Conservation (phyloP, 2,888 invertebrate genomes). For the Uloborus plumipes region DNA sequence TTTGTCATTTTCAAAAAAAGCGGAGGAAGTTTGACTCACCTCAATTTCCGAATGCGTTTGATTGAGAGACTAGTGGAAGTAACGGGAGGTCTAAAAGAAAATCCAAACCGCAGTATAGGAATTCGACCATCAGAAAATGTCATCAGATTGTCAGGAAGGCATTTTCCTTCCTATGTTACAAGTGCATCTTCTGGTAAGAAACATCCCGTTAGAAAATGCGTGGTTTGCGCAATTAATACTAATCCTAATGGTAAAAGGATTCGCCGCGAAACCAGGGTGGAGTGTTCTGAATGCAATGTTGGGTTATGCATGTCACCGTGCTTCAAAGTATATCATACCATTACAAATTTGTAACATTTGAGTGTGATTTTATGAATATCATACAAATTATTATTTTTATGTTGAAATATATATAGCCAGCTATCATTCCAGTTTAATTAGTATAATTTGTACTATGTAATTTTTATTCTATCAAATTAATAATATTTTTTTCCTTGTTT, state of each 20-base stretch:
- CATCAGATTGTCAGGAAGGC: not conserved
- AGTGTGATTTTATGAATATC: too few relatives aligned
- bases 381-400: too few relatives aligned
- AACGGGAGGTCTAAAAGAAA: not conserved
- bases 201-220: not conserved
- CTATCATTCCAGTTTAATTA: too few relatives aligned
- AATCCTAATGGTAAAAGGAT: not conserved
- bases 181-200: not conserved
- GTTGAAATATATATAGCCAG: too few relatives aligned
- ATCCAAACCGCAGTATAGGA: not conserved
- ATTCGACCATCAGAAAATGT: not conserved
- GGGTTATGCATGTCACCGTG: too few relatives aligned
- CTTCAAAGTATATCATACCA: too few relatives aligned
- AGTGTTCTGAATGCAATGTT: not conserved
- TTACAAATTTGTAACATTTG: too few relatives aligned
- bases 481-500: too few relatives aligned
- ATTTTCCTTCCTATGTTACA: slow-evolving; percentile 5
- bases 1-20: slow-evolving; percentile 9
- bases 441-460: too few relatives aligned
- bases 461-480: too few relatives aligned
- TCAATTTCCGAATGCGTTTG: slow-evolving; percentile 8
- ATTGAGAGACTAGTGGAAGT: slow-evolving; percentile 3
- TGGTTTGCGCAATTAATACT: not conserved
- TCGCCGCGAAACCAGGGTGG: not conserved
- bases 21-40: not conserved